phyloP scores from a whole-genome alignment of 2,888 invertebrate genomes.

The Trisateles emortualis region DNA sequence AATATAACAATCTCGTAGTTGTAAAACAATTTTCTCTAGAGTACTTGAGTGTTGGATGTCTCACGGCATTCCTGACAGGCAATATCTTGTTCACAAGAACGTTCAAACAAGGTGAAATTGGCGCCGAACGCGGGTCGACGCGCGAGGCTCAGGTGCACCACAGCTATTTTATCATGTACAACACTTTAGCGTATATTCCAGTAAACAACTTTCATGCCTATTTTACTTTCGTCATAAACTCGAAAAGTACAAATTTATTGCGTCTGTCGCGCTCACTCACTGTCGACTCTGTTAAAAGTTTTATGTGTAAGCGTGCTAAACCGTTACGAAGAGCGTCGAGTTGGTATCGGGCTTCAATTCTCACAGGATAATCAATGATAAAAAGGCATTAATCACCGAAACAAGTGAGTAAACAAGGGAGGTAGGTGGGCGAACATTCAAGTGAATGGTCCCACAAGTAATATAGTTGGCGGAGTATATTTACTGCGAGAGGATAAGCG shows the following conservation, averaged over 20 bases:
- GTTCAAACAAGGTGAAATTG: slow-evolving; percentile 74
- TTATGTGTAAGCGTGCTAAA: slow-evolving; percentile 36
- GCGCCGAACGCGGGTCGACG: slow-evolving; percentile 59
- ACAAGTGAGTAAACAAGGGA: slow-evolving; percentile 66
- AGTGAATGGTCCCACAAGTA: slow-evolving; percentile 65
- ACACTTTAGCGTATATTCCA: slow-evolving; percentile 72
- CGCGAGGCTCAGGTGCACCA: slow-evolving; percentile 76
- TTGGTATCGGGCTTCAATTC: slow-evolving; percentile 25
- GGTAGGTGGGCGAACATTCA: slow-evolving; percentile 57
- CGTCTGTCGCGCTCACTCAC: slow-evolving; percentile 50
- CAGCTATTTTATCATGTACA: slow-evolving; percentile 73
- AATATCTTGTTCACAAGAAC: slow-evolving; percentile 68
- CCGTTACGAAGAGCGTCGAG: slow-evolving; percentile 27
- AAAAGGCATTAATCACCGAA: slow-evolving; percentile 60
- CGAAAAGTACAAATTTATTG: slow-evolving; percentile 62
- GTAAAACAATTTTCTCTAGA: slow-evolving; percentile 49
- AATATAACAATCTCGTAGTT: slow-evolving; percentile 47
- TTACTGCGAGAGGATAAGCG: slow-evolving; percentile 81
- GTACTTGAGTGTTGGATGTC: slow-evolving; percentile 60
- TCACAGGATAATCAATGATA: slow-evolving; percentile 32
- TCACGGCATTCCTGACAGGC: slow-evolving; percentile 60
- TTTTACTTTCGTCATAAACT: slow-evolving; percentile 69
- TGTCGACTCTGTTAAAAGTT: slow-evolving; percentile 55
- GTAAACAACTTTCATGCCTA: slow-evolving; percentile 72
- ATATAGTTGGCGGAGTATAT: slow-evolving; percentile 77